A percentile compares a stretch with the other conserved stretches of the same genome.
phyloP scores from a whole-genome alignment of 2,888 invertebrate species.

The Diarsia brunnea region DNA sequence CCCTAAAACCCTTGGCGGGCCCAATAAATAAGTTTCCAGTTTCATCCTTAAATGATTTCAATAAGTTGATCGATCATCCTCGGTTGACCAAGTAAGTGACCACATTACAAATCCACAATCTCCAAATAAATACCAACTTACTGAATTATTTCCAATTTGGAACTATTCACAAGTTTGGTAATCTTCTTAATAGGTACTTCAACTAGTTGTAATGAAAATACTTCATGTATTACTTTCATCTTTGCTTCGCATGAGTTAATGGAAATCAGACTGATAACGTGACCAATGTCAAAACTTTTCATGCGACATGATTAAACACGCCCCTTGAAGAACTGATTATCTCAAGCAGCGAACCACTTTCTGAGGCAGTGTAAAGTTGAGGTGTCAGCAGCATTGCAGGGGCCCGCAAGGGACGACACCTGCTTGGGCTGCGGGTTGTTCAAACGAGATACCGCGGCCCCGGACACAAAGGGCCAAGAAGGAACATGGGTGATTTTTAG shows the following conservation, averaged over 20 bases:
- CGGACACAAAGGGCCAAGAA: too few species aligned
- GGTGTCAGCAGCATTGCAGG: too few species aligned
- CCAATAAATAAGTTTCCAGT: neutral
- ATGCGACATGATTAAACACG: neutral
- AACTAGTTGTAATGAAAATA: conserved; percentile 18
- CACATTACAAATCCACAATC: conserved; percentile 14
- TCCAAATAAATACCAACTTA: neutral
- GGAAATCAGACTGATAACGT: too few species aligned
- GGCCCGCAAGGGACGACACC: too few species aligned
- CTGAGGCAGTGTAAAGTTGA: neutral
- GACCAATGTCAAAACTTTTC: neutral
- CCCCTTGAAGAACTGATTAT: neutral
- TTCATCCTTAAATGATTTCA: neutral
- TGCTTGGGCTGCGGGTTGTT: too few species aligned
- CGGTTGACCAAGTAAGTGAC: conserved; percentile 5
- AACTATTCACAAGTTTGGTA: conserved; percentile 5
- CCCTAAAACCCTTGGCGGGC: neutral
- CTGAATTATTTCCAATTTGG: conserved; percentile 12
- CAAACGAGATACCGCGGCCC: too few species aligned
- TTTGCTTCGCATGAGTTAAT: neutral
- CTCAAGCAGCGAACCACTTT: neutral
- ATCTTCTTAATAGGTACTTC: neutral
- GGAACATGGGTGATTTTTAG: too few species aligned
- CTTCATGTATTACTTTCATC: conserved; percentile 12
- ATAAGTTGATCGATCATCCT: neutral